Percentiles rank a stretch among this genome's conserved stretches.
phyloP scores from a whole-genome alignment of 2,888 invertebrate genomes.

The Dicyrtoma fusca region DNA sequence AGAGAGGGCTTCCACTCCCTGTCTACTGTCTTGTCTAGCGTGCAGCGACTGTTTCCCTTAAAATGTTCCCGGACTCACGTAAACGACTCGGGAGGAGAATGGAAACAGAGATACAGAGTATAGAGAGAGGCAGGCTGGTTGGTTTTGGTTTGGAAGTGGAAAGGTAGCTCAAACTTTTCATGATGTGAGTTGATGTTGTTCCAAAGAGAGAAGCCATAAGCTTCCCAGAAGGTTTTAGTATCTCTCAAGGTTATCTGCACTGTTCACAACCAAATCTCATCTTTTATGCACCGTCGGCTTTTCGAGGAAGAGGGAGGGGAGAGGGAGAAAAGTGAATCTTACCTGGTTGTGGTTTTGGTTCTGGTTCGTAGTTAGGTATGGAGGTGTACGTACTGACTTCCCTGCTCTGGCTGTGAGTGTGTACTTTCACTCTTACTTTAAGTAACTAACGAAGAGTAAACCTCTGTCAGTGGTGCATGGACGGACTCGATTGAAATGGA shows the following conservation, averaged over 20 bases:
- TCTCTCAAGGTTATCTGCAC: conserved; percentile 23
- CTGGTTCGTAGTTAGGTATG: too few relatives aligned
- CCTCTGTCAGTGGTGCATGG: neutral
- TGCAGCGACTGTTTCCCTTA: too few relatives aligned
- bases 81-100: too few relatives aligned
- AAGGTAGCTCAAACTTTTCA: neutral
- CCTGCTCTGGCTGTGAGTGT: neutral
- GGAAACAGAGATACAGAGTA: neutral
- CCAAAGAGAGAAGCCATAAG: neutral
- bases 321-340: neutral
- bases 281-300: conserved; percentile 25
- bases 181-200: neutral
- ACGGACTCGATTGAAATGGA: neutral
- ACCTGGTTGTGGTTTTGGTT: neutral
- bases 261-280: conserved; percentile 21
- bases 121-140: neutral
- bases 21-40: too few relatives aligned
- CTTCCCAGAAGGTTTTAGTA: neutral
- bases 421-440: neutral
- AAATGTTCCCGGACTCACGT: too few relatives aligned
- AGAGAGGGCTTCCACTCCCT: too few relatives aligned
- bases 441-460: neutral
- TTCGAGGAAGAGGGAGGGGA: neutral
- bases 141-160: neutral
- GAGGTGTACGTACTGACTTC: neutral